phyloP scores from a whole-genome alignment of 2,888 invertebrate genomes.

The Theretra japonica region DNA sequence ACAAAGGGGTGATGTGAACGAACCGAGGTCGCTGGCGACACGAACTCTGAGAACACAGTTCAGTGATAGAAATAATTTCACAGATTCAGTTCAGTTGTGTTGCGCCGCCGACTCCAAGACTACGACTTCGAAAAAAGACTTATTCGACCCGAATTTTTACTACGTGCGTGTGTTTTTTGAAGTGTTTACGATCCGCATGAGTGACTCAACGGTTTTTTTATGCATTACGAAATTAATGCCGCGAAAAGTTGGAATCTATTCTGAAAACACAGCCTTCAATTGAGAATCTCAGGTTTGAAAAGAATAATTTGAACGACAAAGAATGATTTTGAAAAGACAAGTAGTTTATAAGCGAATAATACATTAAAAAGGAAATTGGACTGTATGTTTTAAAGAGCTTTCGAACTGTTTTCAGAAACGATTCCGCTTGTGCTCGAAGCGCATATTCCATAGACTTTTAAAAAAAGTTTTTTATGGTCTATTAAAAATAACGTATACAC shows the following conservation, averaged over 20 bases:
- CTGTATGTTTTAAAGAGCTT: too few relatives aligned
- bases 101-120: constrained; percentile 18
- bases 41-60: not conserved
- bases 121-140: constrained; percentile 23
- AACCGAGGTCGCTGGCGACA: constrained; percentile 6
- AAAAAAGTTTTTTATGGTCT: constrained; percentile 9
- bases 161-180: constrained; percentile 24
- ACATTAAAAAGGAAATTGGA: too few relatives aligned
- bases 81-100: constrained; percentile 3
- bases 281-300: not conserved
- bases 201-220: constrained; percentile 14
- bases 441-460: constrained; percentile 2
- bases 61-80: constrained; percentile 3
- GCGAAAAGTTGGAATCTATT: constrained; percentile 8
- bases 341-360: not conserved
- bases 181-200: constrained; percentile 23
- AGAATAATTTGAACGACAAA: not conserved
- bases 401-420: constrained; percentile 4
- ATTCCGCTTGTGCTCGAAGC: not conserved
- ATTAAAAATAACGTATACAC: constrained; percentile 2
- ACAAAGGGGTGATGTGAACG: not conserved
- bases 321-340: not conserved
- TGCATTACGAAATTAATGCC: not conserved
- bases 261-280: not conserved
- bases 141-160: constrained; percentile 22